Conservation (phyloP, 2,888 invertebrate genomes). For the Microctonus brassicae region DNA sequence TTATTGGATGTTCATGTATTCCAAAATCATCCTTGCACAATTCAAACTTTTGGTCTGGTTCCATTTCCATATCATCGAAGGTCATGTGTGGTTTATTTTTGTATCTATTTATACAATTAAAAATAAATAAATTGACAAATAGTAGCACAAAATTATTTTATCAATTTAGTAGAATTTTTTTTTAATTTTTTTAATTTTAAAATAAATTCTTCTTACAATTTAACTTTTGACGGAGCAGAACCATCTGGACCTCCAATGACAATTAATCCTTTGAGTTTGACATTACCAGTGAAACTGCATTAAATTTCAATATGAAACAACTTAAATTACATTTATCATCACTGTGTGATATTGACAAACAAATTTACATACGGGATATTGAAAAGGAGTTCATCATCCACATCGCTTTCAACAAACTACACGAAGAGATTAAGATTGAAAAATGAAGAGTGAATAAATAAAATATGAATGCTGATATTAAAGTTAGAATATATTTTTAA, state of each 20-base stretch:
- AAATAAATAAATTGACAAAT: slow-evolving; percentile 25
- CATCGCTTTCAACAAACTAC: slow-evolving; percentile 96
- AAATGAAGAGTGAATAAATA: slow-evolving; percentile 24
- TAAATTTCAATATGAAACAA: slow-evolving; percentile 25
- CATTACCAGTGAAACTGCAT: slow-evolving; percentile 87
- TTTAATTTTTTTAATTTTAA: slow-evolving; percentile 12
- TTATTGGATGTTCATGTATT: slow-evolving; percentile 88
- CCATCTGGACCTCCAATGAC: slow-evolving; percentile 91
- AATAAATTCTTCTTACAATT: slow-evolving; percentile 77
- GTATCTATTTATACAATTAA: slow-evolving; percentile 74
- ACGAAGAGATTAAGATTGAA: slow-evolving; percentile 50
- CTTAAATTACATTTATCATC: slow-evolving; percentile 16
- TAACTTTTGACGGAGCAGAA: slow-evolving; percentile 87
- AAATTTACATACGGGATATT: slow-evolving; percentile 86
- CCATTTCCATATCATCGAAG: slow-evolving; percentile 85
- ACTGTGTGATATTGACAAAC: slow-evolving; percentile 14
- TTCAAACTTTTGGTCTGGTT: slow-evolving; percentile 92
- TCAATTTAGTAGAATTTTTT: slow-evolving; percentile 6
- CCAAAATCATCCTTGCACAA: slow-evolving; percentile 84
- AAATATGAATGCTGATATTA: background rate
- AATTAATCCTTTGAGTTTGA: slow-evolving; percentile 95
- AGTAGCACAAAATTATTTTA: too few relatives aligned
- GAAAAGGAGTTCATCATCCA: slow-evolving; percentile 94
- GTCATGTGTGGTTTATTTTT: slow-evolving; percentile 96
- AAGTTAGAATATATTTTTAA: background rate